Evolutionary conservation across 2,888 invertebrate genomes (phyloP), one percentile per base, ranked within the genome.

Genomic region (Polietes domitor): DNA sequence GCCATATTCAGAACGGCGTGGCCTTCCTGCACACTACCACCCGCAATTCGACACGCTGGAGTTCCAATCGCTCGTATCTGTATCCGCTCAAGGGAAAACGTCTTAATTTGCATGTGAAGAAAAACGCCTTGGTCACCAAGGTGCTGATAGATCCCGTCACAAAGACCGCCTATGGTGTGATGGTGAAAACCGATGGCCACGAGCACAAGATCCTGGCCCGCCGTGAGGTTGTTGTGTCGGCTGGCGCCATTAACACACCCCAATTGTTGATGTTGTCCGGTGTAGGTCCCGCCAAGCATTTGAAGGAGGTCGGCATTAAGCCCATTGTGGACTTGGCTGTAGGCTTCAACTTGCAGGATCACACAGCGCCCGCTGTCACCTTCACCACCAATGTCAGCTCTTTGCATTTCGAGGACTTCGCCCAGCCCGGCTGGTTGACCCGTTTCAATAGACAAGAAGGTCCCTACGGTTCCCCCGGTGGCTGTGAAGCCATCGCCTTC

Each of bases 231-330:
- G 94, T 97, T 83, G 87, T 96, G 17, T 94, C 95, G 6, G 96
- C 95, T 6, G 96, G 97, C 0, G 94, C 96, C 0, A 94, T 97
- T 80, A 96, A 96, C 87, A 94, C 95, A 5, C 96, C 97, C 0
- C 97, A 97, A 89, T 91, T 97, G 12, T 93, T 97, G 6, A 95
- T 97, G 96, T 90, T 96, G 53, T 96, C 96, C 0, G 96, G 96
- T 5, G 92, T 96, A 6, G 95, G 95, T 3, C 95, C 94, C 0
- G 92, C 91, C 26, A 90, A 93, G 26, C 94, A 95, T 87, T 92
- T 95, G 5, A 89, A 89, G 72, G 91, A 92, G 77, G 89, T 93
- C 28, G 93, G 93, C 19, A 94, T 94, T 68, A 92, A 93, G 4
- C 92, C 94, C 0, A 89, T 95, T 32, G 91, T 93, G 68, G 93